A percentile compares a stretch with the other conserved stretches of the same genome.
phyloP scores from a whole-genome alignment of 2,888 invertebrate genomes.

The Drosophila atripex region DNA sequence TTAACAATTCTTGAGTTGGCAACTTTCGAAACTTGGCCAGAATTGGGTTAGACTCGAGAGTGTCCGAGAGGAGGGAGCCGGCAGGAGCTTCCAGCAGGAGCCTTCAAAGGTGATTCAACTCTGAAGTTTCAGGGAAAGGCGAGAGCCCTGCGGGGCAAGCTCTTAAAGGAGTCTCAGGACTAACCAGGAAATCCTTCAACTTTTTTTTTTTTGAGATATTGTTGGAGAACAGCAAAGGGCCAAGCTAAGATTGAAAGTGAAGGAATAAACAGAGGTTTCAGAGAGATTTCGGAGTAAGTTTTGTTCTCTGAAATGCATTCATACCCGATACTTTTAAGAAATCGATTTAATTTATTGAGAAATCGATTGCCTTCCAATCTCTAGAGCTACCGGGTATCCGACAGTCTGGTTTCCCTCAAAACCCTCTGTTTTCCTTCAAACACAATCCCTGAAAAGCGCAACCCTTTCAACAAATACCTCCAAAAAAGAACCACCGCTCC shows the following conservation, averaged over 20 bases:
- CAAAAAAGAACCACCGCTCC: not conserved
- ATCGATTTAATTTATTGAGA: no score
- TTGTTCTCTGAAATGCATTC: not conserved
- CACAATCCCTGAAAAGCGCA: no score
- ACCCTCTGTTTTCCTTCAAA: no score
- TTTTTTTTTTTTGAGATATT: not conserved
- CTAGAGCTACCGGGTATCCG: not conserved
- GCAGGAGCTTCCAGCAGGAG: not conserved
- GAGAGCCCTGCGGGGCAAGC: slow-evolving; percentile 5
- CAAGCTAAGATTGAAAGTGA: no score
- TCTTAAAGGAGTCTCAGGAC: slow-evolving; percentile 28
- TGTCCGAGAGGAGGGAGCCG: slow-evolving; percentile 14
- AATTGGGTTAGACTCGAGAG: slow-evolving; percentile 42
- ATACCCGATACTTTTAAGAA: not conserved
- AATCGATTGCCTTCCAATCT: no score
- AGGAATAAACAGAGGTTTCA: no score
- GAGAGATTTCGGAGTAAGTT: no score
- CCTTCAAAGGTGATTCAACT: slow-evolving; percentile 43
- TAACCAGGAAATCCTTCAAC: slow-evolving; percentile 11
- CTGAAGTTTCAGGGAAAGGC: slow-evolving; percentile 4
- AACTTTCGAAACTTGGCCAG: slow-evolving; percentile 40
- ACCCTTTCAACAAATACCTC: not conserved
- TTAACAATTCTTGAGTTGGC: slow-evolving; percentile 45
- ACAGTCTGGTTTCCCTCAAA: no score
- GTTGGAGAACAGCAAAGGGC: no score